phyloP scores from a whole-genome alignment of 35 echinoderm and acorn worm species.

The Patiria miniata region DNA sequence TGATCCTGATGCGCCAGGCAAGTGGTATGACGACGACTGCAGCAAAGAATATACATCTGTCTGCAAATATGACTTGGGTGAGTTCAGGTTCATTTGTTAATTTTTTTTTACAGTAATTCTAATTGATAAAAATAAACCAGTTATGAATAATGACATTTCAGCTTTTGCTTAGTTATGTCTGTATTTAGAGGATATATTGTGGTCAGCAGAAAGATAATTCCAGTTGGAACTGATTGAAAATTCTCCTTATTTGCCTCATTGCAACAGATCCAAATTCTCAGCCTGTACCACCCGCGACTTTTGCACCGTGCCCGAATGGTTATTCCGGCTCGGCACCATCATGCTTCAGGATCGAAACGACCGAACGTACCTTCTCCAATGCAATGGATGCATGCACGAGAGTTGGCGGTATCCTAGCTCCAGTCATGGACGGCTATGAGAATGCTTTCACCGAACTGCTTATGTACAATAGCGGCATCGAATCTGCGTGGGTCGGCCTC shows the following conservation, averaged over 20 bases:
- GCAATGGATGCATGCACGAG: neutral
- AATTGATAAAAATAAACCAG: no score
- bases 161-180: no score
- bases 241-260: no score
- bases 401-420: neutral
- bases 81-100: no score
- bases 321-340: neutral
- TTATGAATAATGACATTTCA: no score
- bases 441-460: conserved; percentile 1
- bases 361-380: neutral
- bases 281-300: neutral
- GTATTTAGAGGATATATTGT: no score
- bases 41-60: neutral
- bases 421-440: conserved; percentile 11
- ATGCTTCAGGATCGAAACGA: neutral
- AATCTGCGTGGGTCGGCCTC: neutral
- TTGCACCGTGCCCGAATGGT: neutral
- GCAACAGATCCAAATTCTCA: no score
- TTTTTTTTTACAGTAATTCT: no score
- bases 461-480: neutral
- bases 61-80: conserved; percentile 2
- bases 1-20: neutral
- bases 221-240: no score
- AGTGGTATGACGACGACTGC: conserved; percentile 5
- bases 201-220: no score